Evolutionary conservation across 2,113 vertebrate species (phyloP).

Genomic region (Solea senegalensis): DNA sequence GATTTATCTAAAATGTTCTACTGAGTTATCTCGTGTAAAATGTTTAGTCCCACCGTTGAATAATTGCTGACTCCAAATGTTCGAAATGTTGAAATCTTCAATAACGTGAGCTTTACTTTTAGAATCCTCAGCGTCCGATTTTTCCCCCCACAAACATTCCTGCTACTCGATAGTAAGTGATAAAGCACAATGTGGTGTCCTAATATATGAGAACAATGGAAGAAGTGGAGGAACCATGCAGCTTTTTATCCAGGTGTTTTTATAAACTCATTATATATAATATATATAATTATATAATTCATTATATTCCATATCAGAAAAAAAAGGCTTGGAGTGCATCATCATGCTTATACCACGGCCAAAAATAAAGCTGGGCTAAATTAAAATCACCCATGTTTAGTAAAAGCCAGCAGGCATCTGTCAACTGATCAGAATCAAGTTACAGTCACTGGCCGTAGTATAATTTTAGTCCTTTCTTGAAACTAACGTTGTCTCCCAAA

Average conservation of each 20-base stretch:
- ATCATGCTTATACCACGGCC: slow-evolving; percentile 45
- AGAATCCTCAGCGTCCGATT: slow-evolving; percentile 16
- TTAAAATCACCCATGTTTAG: background rate
- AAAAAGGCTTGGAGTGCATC: slow-evolving; percentile 20
- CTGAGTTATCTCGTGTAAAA: background rate
- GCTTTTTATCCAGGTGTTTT: slow-evolving; percentile 14
- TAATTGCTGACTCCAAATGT: slow-evolving; percentile 2
- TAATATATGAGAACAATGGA: slow-evolving; percentile 23
- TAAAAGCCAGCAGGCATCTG: background rate
- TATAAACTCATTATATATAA: background rate
- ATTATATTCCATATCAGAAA: slow-evolving; percentile 8
- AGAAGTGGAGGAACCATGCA: slow-evolving; percentile 7
- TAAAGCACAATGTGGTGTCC: slow-evolving; percentile 12
- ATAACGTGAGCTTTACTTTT: slow-evolving; percentile 18
- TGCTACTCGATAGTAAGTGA: slow-evolving; percentile 16
- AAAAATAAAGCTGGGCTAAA: background rate
- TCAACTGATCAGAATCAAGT: background rate
- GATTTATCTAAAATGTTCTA: background rate
- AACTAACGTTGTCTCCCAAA: too few species aligned
- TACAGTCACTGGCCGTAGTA: slow-evolving; percentile 26
- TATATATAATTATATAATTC: too few species aligned
- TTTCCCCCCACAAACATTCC: slow-evolving; percentile 3
- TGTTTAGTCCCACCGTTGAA: background rate
- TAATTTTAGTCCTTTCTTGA: slow-evolving; percentile 7
- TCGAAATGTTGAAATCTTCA: slow-evolving; percentile 14